Evolutionary conservation across 2,797 vertebrate genomes (phyloP), one percentile per base, ranked within the genome.

Genomic region (Sebastes miniatus): DNA sequence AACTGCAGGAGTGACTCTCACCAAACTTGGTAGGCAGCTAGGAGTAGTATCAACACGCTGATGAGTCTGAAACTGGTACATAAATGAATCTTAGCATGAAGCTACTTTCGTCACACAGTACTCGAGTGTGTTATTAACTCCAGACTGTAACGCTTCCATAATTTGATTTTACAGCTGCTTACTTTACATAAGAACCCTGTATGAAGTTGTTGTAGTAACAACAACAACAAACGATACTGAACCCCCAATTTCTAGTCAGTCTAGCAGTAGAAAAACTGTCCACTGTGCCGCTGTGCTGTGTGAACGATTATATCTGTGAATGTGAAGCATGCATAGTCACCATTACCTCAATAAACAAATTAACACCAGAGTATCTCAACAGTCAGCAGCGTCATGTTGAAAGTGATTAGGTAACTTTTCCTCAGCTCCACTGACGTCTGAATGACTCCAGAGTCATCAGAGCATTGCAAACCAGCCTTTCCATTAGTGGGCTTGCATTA

Each of bases 391-490:
- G 36, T 85, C 65, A 32, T 32, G 63, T 52, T 76, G 66, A 76
- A 70, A 72, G 29, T 7, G 69, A 90, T 87, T 73, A 64, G 64
- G 59, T 76, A 58, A 71, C 73, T 67, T 76, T 87, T 75, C 77
- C 72, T 69, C 66, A 32, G 79, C 27, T 73, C 43, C 64, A 6
- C 61, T 24, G 39, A 66, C 14, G 68, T 76, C 79, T 52, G 69
- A 36, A 79, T 14, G 22, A 83, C 59, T 63, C 65, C 32, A 59
- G 54, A 64, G 63, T 66, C 63, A 69, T 73, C 65, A 22, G 69
- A 78, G 32, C 64, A 20, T 16, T 68, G 70, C 80, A 85, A 59
- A 75, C 47, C 74, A n/a, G 66, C 65, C n/a, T 80, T 82, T 81
- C 79, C 63, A 87, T 79, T 50, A 69, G 39, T n/a, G 63, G 79